These are phyloP conservation scores for Gymnopithys bicolor DNA, from an alignment of 2,797 vertebrate genomes.

Conservation along the genomic window DNA sequence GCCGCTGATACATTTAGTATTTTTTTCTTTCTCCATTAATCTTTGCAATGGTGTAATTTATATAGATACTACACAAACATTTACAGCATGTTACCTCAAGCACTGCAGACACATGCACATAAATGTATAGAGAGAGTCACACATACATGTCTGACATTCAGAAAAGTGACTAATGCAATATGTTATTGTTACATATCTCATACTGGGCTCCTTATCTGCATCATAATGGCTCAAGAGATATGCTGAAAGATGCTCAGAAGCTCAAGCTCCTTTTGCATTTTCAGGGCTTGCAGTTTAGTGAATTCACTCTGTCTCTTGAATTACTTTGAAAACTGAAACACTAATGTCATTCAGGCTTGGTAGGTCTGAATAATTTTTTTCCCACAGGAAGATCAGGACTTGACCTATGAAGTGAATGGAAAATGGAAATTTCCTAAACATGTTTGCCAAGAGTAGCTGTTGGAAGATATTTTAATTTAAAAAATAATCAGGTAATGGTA, in stretches of 20 bases:
- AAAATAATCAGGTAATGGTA: background rate
- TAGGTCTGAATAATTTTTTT: background rate
- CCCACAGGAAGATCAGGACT: background rate
- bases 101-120: background rate
- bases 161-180: background rate
- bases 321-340: slow-evolving; percentile 25
- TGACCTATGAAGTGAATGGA: slow-evolving; percentile 21
- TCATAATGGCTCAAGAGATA: background rate
- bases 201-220: background rate
- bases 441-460: background rate
- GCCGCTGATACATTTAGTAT: background rate
- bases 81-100: background rate
- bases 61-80: slow-evolving; percentile 13
- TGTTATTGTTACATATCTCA: slow-evolving; percentile 3
- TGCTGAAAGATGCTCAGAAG: background rate
- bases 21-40: background rate
- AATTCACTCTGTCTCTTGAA: background rate
- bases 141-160: background rate
- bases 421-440: slow-evolving; percentile 32
- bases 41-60: background rate
- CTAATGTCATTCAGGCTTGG: background rate
- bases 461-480: slow-evolving; percentile 1
- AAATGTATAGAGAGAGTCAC: background rate
- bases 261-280: background rate
- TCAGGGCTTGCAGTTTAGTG: background rate